Conservation (phyloP, 1,140 invertebrate species). For the Ceratosolen solmsi region DNA sequence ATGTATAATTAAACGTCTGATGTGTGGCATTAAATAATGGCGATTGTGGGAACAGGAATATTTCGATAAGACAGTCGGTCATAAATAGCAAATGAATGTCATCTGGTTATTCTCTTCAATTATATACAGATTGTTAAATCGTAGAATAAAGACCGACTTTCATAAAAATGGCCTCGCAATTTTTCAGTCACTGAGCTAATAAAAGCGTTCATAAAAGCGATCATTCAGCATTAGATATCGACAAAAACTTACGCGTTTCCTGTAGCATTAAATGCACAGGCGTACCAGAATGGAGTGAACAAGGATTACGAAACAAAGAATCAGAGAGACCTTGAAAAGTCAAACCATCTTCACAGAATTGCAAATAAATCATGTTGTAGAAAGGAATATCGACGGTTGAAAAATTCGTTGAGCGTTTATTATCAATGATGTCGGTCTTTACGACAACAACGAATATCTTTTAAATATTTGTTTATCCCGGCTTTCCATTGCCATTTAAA, state of each 20-base stretch:
- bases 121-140: no score
- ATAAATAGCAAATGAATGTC: neutral
- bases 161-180: neutral
- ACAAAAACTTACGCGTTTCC: neutral
- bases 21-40: no score
- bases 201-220: neutral
- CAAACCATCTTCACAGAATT: neutral
- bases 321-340: neutral
- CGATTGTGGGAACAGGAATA: no score
- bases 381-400: no score
- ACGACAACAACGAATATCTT: no score
- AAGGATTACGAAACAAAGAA: neutral
- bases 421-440: no score
- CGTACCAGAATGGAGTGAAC: no score
- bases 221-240: neutral
- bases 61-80: neutral
- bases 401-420: neutral
- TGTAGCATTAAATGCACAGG: neutral
- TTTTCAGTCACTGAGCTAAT: neutral
- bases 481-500: no score
- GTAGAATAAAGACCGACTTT: no score
- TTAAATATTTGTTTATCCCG: no score
- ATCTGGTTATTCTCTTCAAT: neutral
- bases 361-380: no score
- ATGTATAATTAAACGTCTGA: no score